A percentile compares a stretch with the other conserved stretches of the same genome.
These are phyloP conservation scores for Phrynocephalus guinanensis DNA, from an alignment of 2,797 vertebrate genomes.

Conservation along the genomic window DNA sequence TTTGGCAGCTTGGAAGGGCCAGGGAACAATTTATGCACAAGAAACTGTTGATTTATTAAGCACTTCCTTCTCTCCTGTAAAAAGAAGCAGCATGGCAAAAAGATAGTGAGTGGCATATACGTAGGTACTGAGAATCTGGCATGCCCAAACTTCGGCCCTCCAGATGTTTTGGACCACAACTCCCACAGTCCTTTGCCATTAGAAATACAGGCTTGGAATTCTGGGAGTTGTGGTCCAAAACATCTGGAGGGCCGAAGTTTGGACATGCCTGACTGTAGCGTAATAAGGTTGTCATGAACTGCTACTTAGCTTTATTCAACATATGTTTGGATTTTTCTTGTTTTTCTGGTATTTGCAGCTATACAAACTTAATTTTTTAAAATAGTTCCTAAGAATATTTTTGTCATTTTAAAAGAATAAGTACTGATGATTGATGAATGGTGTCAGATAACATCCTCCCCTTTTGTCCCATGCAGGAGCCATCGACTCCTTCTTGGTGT, in stretches of 20 bases:
- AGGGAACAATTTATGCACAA: neutral
- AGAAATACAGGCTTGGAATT: no score
- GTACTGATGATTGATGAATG: neutral
- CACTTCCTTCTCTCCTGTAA: neutral
- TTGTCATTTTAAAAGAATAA: neutral
- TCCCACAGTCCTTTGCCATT: no score
- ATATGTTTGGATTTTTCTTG: no score
- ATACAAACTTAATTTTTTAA: neutral
- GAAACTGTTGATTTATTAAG: neutral
- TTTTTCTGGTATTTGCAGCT: no score
- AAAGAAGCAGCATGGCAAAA: neutral
- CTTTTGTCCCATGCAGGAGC: constrained; percentile 76
- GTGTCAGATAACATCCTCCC: neutral
- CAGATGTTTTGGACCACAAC: no score
- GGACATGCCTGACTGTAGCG: no score
- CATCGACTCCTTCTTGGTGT: constrained; percentile 91
- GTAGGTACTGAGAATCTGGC: neutral
- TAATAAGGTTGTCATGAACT: no score
- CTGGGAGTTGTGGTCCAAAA: no score
- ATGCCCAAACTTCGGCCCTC: no score
- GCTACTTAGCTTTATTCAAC: no score
- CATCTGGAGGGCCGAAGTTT: no score
- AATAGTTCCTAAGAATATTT: neutral
- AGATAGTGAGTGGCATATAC: neutral
- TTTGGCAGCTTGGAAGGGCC: neutral